Evolutionary conservation across 2,113 vertebrate species (phyloP).

Genomic region (Sebastes schlegelii): DNA sequence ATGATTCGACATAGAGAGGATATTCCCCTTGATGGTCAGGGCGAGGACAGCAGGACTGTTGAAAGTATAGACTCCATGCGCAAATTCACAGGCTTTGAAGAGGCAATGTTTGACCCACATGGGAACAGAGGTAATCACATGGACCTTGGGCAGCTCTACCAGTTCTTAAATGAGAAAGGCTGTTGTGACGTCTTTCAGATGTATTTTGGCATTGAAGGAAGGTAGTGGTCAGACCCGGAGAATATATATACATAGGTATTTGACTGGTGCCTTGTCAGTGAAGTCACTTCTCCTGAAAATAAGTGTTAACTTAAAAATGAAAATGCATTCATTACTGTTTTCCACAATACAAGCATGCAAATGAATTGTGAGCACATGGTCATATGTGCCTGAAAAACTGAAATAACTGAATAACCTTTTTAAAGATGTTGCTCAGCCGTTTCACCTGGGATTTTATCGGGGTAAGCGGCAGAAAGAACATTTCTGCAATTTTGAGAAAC

Average conservation of each 20-base stretch:
- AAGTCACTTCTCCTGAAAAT: slow-evolving; percentile 4
- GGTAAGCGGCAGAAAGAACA: slow-evolving; percentile 20
- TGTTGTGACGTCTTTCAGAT: slow-evolving; percentile 94
- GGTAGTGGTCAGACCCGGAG: slow-evolving; percentile 46
- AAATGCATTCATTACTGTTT: slow-evolving; percentile 2
- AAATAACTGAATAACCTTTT: slow-evolving; percentile 26
- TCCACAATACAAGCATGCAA: neutral
- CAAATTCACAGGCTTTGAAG: slow-evolving; percentile 91
- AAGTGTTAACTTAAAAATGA: neutral
- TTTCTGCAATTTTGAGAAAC: slow-evolving; percentile 18
- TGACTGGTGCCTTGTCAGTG: slow-evolving; percentile 5
- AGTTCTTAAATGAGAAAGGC: slow-evolving; percentile 89
- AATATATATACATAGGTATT: neutral
- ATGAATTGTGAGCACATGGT: neutral
- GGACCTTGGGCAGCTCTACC: slow-evolving; percentile 97
- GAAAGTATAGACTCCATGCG: slow-evolving; percentile 69
- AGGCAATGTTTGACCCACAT: slow-evolving; percentile 90
- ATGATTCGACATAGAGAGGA: slow-evolving; percentile 96
- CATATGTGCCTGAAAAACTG: slow-evolving; percentile 19
- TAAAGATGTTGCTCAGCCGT: neutral
- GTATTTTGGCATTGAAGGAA: slow-evolving; percentile 86
- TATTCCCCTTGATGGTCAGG: slow-evolving; percentile 80
- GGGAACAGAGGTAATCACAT: slow-evolving; percentile 94
- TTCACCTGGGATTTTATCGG: slow-evolving; percentile 7
- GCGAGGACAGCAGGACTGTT: slow-evolving; percentile 40